phyloP scores from a whole-genome alignment of 2,797 vertebrate genomes.

The Tympanoctomys barrerae region DNA sequence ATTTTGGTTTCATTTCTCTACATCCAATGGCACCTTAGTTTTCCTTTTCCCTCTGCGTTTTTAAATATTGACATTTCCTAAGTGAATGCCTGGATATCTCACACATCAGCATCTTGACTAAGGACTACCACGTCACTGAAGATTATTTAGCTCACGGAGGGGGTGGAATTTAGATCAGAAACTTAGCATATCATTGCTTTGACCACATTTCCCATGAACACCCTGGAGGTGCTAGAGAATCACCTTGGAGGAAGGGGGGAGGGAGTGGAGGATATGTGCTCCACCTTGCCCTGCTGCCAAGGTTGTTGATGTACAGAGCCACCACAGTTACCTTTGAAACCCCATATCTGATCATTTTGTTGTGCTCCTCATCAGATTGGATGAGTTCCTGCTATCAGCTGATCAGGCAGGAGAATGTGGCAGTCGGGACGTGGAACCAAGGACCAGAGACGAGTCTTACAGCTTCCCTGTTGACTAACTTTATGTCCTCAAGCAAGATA shows the following conservation, averaged over 20 bases:
- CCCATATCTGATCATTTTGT: not conserved
- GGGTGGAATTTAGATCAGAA: not conserved
- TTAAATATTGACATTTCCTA: constrained; percentile 36
- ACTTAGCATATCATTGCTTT: not conserved
- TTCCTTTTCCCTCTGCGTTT: constrained; percentile 43
- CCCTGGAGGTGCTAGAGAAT: not conserved
- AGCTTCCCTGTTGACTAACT: not conserved
- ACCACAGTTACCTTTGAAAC: not conserved
- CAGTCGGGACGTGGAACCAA: not conserved
- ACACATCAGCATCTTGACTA: not conserved
- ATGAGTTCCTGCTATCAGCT: not conserved
- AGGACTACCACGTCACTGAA: not conserved
- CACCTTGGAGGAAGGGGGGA: not conserved
- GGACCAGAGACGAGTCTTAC: not conserved
- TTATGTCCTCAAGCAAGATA: not conserved
- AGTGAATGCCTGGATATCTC: not conserved
- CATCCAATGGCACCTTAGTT: constrained; percentile 21
- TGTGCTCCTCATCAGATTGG: constrained; percentile 2
- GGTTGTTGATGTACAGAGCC: not conserved
- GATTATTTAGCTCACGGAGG: not conserved
- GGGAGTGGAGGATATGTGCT: not conserved
- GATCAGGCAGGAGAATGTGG: not conserved
- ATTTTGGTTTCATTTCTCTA: constrained; percentile 41
- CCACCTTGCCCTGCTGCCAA: not conserved
- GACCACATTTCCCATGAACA: not conserved